Conservation (phyloP, 2,888 invertebrate genomes). For the Netelia inedita region DNA sequence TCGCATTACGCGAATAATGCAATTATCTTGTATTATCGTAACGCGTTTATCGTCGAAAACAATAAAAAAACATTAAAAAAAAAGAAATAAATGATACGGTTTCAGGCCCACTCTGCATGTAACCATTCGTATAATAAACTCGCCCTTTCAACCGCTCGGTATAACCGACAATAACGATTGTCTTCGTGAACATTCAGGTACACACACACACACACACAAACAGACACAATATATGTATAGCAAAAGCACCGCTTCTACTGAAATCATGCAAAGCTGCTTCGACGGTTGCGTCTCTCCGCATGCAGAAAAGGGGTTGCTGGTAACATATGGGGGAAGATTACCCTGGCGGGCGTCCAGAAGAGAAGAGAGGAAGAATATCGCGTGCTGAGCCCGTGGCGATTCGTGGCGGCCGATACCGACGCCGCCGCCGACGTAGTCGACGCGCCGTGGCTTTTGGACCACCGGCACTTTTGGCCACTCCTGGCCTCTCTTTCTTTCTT, state of each 20-base stretch:
- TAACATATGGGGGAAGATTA: slow-evolving; percentile 59
- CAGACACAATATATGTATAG: too few relatives aligned
- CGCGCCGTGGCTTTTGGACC: slow-evolving; percentile 72
- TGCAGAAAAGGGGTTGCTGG: slow-evolving; percentile 49
- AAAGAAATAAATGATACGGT: neutral
- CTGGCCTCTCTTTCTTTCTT: too few relatives aligned
- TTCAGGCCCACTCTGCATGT: too few relatives aligned
- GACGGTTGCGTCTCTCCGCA: slow-evolving; percentile 18
- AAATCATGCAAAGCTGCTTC: slow-evolving; percentile 3
- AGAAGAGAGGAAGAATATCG: slow-evolving; percentile 61
- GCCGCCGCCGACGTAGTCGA: slow-evolving; percentile 55
- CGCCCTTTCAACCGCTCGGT: too few relatives aligned
- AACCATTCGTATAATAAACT: too few relatives aligned
- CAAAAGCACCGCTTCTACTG: too few relatives aligned
- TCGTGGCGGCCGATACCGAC: slow-evolving; percentile 63
- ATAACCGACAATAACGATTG: too few relatives aligned
- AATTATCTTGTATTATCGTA: slow-evolving; percentile 30
- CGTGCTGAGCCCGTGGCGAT: slow-evolving; percentile 74
- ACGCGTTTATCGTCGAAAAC: slow-evolving; percentile 13
- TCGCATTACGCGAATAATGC: slow-evolving; percentile 44
- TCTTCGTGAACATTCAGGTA: too few relatives aligned
- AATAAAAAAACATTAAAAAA: slow-evolving; percentile 14
- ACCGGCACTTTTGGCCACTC: slow-evolving; percentile 71
- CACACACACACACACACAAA: too few relatives aligned
- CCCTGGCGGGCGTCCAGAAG: slow-evolving; percentile 48